Evolutionary conservation across 2,113 vertebrate genomes (phyloP), one percentile per base, ranked within the genome.

Genomic region (Eulacestoma nigropectus): DNA sequence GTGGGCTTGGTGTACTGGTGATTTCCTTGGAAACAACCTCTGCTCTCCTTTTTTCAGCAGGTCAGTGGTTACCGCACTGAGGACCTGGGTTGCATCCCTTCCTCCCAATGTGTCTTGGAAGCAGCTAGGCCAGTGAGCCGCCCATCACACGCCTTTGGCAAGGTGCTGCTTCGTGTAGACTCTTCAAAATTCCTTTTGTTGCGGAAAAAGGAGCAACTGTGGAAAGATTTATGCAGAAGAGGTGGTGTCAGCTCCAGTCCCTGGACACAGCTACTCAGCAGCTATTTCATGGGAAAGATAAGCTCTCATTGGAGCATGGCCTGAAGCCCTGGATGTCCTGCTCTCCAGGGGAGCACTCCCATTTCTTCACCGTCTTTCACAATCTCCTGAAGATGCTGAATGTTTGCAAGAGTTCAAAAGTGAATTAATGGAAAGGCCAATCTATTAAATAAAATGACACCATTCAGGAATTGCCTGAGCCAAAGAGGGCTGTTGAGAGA

Each of bases 81-180:
- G 20, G 9, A 47, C 18, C 37, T 53, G 32, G 29, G 9, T 7
- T 53, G 25, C 47, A 37, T 47, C 32, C 47, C n/a, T 83, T 57
- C 32, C 11, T 96, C 52, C n/a, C 2, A 0, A 7, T 15, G 33
- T 30, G 8, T 39, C 46, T 37, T 47, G 27, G 46, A 41, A 89
- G 70, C 2, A 1, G 55, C 56, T 9, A 46, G 29, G 35, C 53
- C 30, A 20, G 65, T 11, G 33, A 50, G 25, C 56, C 23, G 16
- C 42, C 46, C 11, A 6, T 18, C 13, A 41, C 32, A 46, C 1
- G 4, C 46, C 29, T 84, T 69, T 30, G 20, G 15, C 23, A 44
- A 5, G 2, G 32, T 70, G 60, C 75, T 44, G 22, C n/a, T 79
- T 79, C 0, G 0, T 22, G 29, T 6, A 53, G 46, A 26, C 15